Conservation (phyloP, 2,113 vertebrate genomes). For the Carassius auratus region DNA sequence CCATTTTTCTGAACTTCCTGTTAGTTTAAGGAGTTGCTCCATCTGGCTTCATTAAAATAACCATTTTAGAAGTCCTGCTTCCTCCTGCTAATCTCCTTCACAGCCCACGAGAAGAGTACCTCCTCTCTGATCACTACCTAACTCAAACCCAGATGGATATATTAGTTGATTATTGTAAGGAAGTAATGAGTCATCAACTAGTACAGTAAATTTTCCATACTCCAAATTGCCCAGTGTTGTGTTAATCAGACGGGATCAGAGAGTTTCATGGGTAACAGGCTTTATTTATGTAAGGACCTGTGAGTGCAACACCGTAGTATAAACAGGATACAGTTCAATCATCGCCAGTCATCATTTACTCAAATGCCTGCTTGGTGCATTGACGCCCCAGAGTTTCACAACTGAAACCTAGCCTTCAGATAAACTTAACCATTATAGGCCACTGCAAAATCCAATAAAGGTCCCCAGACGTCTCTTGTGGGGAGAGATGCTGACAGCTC, state of each 20-base stretch:
- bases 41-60: conserved; percentile 66
- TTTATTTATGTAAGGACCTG: conserved; percentile 37
- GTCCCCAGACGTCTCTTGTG: conserved; percentile 62
- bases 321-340: conserved; percentile 54
- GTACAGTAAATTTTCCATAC: conserved; percentile 47
- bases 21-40: conserved; percentile 57
- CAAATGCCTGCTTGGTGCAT: conserved; percentile 31
- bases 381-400: conserved; percentile 54
- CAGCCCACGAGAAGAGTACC: conserved; percentile 7
- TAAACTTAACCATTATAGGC: conserved; percentile 21
- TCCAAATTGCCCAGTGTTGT: conserved; percentile 39
- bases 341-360: conserved; percentile 50
- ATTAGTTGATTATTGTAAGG: conserved; percentile 14
- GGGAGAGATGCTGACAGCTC: conserved; percentile 66
- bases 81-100: conserved; percentile 36
- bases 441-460: conserved; percentile 57
- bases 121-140: conserved; percentile 32
- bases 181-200: conserved; percentile 53
- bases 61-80: conserved; percentile 49
- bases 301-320: conserved; percentile 20
- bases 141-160: conserved; percentile 55
- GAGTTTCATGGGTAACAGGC: conserved; percentile 14
- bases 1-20: conserved; percentile 63
- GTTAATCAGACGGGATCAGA: conserved; percentile 26
- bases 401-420: conserved; percentile 54